phyloP scores from a whole-genome alignment of 2,797 vertebrate species.

The Rhynchotus rufescens region DNA sequence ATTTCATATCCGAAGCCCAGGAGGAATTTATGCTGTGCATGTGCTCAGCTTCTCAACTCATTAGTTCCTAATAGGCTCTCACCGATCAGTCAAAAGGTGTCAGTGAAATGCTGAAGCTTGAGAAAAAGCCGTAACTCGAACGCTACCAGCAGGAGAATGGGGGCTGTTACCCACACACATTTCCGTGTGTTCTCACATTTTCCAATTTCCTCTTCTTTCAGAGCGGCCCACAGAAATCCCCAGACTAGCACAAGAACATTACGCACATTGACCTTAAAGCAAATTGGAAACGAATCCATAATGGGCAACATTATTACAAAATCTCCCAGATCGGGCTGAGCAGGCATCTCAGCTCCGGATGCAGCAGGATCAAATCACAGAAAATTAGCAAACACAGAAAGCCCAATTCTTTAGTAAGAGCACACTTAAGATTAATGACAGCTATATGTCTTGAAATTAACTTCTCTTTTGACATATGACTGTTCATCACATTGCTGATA shows the following conservation, averaged over 20 bases:
- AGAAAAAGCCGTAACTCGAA: neutral
- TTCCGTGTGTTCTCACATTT: neutral
- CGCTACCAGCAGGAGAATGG: neutral
- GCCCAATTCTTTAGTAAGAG: neutral
- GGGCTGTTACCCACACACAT: neutral
- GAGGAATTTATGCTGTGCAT: neutral
- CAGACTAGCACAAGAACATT: neutral
- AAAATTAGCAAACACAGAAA: neutral
- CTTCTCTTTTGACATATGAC: neutral
- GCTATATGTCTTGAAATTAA: neutral
- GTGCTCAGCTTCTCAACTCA: neutral
- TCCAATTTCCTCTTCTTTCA: neutral
- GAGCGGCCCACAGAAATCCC: neutral
- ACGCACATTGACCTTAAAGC: neutral
- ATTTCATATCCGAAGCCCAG: neutral
- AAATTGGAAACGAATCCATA: neutral
- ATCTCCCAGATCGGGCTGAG: neutral
- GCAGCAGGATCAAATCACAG: neutral
- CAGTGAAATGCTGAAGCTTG: neutral
- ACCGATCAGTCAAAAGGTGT: rapidly evolving
- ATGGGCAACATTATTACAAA: neutral
- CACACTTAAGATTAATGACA: neutral
- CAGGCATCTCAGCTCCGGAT: neutral
- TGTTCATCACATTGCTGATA: neutral
- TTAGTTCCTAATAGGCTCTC: neutral